phyloP scores from a whole-genome alignment of 2,113 vertebrate species.

The Carettochelys insculpta region DNA sequence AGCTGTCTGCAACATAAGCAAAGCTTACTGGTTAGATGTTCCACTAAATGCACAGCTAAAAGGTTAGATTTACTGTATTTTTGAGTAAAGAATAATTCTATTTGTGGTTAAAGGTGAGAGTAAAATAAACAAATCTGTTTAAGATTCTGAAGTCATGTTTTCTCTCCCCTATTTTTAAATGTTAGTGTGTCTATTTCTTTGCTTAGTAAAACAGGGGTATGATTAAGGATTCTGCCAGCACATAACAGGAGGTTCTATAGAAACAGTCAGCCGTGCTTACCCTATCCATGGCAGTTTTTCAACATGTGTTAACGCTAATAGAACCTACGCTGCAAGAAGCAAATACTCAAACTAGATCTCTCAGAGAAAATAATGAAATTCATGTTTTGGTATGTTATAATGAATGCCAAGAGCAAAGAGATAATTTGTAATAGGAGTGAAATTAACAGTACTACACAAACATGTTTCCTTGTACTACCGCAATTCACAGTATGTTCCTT shows the following conservation, averaged over 20 bases:
- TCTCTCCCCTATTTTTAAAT: conserved; percentile 61
- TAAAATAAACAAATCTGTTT: conserved; percentile 67
- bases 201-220: conserved; percentile 51
- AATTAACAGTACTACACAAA: not conserved
- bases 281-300: conserved; percentile 47
- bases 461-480: not conserved
- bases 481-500: not conserved
- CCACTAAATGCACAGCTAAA: conserved; percentile 78
- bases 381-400: not conserved
- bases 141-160: conserved; percentile 62
- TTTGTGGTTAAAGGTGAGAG: conserved; percentile 65
- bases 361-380: conserved; percentile 1
- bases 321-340: conserved; percentile 5
- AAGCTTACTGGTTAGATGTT: conserved; percentile 81
- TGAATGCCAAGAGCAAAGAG: not conserved
- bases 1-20: conserved; percentile 84
- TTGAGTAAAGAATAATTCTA: conserved; percentile 66
- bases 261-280: conserved; percentile 42
- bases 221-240: conserved; percentile 51
- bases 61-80: conserved; percentile 74
- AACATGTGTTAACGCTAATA: conserved; percentile 47
- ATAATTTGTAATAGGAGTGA: not conserved
- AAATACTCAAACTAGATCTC: conserved; percentile 34
- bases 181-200: conserved; percentile 48
- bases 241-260: conserved; percentile 46